Base-by-base conservation (phyloP, 92 coral and sea anemone genomes). In the Phenganax subtilis region DNA sequence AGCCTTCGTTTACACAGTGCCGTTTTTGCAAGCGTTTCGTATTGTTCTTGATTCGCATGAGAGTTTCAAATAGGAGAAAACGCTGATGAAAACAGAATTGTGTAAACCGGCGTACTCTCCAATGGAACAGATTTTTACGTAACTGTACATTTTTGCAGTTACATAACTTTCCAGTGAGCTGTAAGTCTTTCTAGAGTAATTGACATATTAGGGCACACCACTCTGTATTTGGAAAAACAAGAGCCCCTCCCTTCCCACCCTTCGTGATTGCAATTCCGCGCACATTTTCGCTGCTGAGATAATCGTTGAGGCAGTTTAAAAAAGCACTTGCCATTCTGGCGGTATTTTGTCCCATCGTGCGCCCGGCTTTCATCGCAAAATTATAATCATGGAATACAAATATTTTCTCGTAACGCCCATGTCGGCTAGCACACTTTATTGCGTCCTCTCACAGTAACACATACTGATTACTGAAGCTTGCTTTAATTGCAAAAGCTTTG, bases 341-440 rank as follows among this genome's bases (percentile, higher is more conserved):
- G 53, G 80, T 20, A 55, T 16, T 14, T 12, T 4, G 0, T 10
- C 60, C 7, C 37, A 11, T 14, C 12, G 54, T 10, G 66, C 17
- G 12, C 8, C 64, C 44, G 64, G 64, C 63, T 75, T 55, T 75
- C 80, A 68, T 68, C 73, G 9, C 80, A 55, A 75, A 75, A 57
- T 75, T 54, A 75, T 75, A 57, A 75, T 57, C 17, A 9, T 55
- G 51, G 53, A 75, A 55, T 1, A 55, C 14, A 55, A 75, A 55
- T 54, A 55, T 75, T 75, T 75, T 54, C 51, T 11, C 51, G 65
- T 16, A 29, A 54, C 80, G 80, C 80, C 77, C 77, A 57, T 55
- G 56, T 55, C 52, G 64, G 65, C 64, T 27, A 28, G 30, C 61
- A 11, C 58, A 25, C 1, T 55, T 73, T 16, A 16, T 20, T 73